Evolutionary conservation across 92 coral and sea anemone species (phyloP).

Genomic region (Muricea muricata): DNA sequence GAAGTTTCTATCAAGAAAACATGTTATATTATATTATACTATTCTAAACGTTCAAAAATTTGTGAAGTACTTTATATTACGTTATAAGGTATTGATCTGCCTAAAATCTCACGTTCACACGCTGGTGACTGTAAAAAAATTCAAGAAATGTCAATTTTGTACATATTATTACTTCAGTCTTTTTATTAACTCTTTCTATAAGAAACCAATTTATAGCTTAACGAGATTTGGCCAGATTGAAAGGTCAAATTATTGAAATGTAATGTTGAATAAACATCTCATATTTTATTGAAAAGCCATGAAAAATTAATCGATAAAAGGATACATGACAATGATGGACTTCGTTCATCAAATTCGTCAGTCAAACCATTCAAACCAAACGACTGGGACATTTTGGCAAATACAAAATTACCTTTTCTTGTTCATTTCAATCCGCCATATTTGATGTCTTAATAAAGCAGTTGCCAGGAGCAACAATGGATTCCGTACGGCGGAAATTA

Average conservation of each 20-base stretch:
- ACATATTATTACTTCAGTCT: no score
- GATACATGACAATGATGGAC: slow-evolving; percentile 37
- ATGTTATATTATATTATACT: no score
- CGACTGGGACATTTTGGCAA: slow-evolving; percentile 12
- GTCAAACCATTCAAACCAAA: slow-evolving; percentile 10
- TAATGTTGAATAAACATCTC: background rate
- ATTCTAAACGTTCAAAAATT: no score
- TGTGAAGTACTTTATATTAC: no score
- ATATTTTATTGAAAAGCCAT: background rate
- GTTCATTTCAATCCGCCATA: slow-evolving; percentile 33
- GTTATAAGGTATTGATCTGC: no score
- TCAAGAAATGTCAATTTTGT: no score
- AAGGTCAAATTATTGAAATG: background rate
- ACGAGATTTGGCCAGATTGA: no score
- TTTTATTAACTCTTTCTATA: no score
- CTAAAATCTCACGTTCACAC: no score
- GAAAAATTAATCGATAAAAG: background rate
- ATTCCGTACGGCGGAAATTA: background rate
- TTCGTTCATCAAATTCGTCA: slow-evolving; percentile 39
- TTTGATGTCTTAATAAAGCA: background rate
- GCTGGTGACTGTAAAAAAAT: no score
- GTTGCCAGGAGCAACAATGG: slow-evolving; percentile 5
- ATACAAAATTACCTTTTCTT: background rate
- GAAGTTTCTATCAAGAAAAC: no score
- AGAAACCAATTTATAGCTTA: no score